Evolutionary conservation across 2,113 vertebrate genomes (phyloP), one percentile per base, ranked within the genome.

Genomic region (Tamias sibiricus): DNA sequence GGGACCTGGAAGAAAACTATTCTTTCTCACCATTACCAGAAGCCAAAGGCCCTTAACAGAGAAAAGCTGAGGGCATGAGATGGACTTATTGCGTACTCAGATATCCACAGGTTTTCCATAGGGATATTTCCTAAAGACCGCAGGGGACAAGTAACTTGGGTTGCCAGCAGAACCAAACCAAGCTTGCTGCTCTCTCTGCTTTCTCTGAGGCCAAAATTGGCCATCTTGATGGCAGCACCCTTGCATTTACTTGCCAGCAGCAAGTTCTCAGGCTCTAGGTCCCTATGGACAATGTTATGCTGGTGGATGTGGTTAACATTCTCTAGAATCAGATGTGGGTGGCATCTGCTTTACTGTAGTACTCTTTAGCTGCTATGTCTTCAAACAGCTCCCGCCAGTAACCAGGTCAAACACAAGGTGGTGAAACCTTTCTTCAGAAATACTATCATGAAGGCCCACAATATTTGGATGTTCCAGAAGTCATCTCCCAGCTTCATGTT

Each of bases 321-420:
- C 99, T 99, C 99, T 99, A 99, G 99, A 98, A 99, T 99, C 99
- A 99, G 99, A 99, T 99, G 99, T 99, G 99, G 98, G 99, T 99
- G 98, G 54, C 54, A 22, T 57, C 20, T 57, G 54, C 54, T 57
- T 24, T 7, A 57, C 54, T 57, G 54, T 22, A 57, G 54, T 57
- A 57, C 54, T 24, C 19, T 57, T 20, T 57, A 22, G 54, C 20
- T 2, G 2, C 54, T 57, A 22, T 57, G 54, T 22, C 20, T 57
- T 57, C 54, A 57, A 57, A 57, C 54, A 57, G 20, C 54, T 8
- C 54, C 54, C 20, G 22, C 54, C 20, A 57, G 20, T 57, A 22
- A 57, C 54, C 54, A 22, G 54, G 54, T 24, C 20, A 57, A 57
- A 57, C 54, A 57, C 19, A 8, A 57, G 20, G 54, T 57, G 19